Conservation (phyloP, 92 coral and sea anemone species). For the Hydrozoanthus gracilis region DNA sequence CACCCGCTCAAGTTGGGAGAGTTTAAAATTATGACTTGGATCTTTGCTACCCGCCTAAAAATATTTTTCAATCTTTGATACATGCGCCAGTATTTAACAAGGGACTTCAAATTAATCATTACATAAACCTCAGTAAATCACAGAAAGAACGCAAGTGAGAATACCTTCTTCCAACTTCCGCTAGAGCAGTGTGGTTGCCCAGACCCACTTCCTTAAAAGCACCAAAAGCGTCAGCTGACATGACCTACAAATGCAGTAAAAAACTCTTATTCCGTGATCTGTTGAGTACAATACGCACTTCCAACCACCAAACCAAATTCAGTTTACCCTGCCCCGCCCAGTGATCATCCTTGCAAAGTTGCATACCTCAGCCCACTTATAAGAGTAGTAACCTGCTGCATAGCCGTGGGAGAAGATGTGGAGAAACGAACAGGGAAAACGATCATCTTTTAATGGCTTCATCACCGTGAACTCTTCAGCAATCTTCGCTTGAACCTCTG, state of each 20-base stretch:
- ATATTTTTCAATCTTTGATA: too few relatives aligned
- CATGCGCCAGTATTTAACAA: too few relatives aligned
- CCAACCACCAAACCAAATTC: neutral
- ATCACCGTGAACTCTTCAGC: conserved; percentile 76
- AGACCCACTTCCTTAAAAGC: conserved; percentile 86
- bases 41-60: too few relatives aligned
- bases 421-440: conserved; percentile 84
- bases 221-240: conserved; percentile 91
- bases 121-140: too few relatives aligned
- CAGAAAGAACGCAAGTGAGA: too few relatives aligned
- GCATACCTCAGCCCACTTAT: conserved; percentile 95
- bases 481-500: conserved; percentile 64
- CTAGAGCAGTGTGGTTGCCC: conserved; percentile 63
- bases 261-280: neutral
- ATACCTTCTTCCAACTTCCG: conserved; percentile 77
- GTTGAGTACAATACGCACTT: too few relatives aligned
- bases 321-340: neutral
- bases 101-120: too few relatives aligned
- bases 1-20: too few relatives aligned
- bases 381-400: conserved; percentile 92
- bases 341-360: neutral
- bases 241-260: conserved; percentile 57
- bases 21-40: too few relatives aligned
- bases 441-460: conserved; percentile 66
- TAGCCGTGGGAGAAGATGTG: conserved; percentile 87